These are phyloP conservation scores for Ectemnius continuus DNA, from an alignment of 2,888 invertebrate genomes.

Conservation along the genomic window DNA sequence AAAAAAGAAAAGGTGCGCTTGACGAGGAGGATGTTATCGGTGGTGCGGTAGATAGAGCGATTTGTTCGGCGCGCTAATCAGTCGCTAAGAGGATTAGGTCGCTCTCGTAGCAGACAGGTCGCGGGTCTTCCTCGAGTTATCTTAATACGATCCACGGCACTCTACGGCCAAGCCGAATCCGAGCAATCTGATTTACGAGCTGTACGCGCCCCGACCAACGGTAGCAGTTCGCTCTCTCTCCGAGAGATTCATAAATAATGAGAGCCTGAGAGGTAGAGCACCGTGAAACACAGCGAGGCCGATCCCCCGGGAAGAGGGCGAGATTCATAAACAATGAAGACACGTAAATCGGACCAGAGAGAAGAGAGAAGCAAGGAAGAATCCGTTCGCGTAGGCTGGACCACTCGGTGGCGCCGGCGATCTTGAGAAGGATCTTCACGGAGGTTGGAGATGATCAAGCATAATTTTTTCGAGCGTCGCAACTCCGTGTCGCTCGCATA, in stretches of 20 bases:
- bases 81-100: constrained; percentile 13
- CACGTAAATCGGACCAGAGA: constrained; percentile 40
- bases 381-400: too few species aligned
- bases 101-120: constrained; percentile 8
- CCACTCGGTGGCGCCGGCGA: too few species aligned
- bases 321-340: constrained; percentile 63
- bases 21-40: neutral
- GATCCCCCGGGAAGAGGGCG: constrained; percentile 31
- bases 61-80: neutral
- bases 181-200: constrained; percentile 50
- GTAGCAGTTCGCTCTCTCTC: constrained; percentile 34
- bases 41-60: neutral
- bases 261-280: constrained; percentile 30
- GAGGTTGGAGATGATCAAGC: constrained; percentile 10
- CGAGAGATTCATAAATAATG: constrained; percentile 64
- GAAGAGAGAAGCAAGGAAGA: too few species aligned
- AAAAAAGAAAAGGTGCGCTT: neutral
- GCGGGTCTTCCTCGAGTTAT: constrained; percentile 32
- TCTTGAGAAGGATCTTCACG: constrained; percentile 8
- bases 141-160: constrained; percentile 37
- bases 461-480: constrained; percentile 30
- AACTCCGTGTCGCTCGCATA: constrained; percentile 32
- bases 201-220: constrained; percentile 29
- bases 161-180: constrained; percentile 4
- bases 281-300: constrained; percentile 7